phyloP scores from a whole-genome alignment of 2,888 invertebrate genomes.

The Galerucella pusilla region DNA sequence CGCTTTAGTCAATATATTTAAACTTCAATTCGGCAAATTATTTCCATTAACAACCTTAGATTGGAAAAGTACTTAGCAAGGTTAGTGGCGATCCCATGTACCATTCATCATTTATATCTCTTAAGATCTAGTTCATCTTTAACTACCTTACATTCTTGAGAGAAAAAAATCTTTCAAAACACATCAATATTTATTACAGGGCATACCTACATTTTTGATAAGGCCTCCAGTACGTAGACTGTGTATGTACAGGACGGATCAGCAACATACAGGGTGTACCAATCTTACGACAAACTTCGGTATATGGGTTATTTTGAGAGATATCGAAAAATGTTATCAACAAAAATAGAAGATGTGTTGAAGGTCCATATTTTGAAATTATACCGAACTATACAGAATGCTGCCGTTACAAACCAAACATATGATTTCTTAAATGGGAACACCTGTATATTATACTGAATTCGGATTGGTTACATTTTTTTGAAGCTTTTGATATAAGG shows the following conservation, averaged over 20 bases:
- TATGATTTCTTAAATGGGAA: too few relatives aligned
- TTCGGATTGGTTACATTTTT: too few relatives aligned
- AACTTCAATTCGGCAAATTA: not conserved
- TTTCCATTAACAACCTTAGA: not conserved
- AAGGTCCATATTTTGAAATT: too few relatives aligned
- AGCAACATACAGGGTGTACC: not conserved
- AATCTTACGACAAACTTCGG: too few relatives aligned
- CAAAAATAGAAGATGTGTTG: too few relatives aligned
- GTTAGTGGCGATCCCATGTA: not conserved
- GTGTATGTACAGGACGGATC: not conserved
- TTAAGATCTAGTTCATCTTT: slow-evolving; percentile 16
- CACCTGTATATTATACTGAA: too few relatives aligned
- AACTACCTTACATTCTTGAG: slow-evolving; percentile 8
- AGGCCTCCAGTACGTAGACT: slow-evolving; percentile 16
- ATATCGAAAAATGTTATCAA: too few relatives aligned
- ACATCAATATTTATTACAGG: slow-evolving; percentile 41
- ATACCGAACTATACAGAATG: too few relatives aligned
- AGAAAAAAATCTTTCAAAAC: slow-evolving; percentile 26
- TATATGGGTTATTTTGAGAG: too few relatives aligned
- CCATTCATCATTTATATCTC: slow-evolving; percentile 11
- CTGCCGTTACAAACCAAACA: too few relatives aligned
- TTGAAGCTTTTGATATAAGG: too few relatives aligned
- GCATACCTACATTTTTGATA: slow-evolving; percentile 34
- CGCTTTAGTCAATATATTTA: not conserved
- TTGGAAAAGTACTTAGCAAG: not conserved